Conservation (phyloP, 2,113 vertebrate species). For the Strix aluco region DNA sequence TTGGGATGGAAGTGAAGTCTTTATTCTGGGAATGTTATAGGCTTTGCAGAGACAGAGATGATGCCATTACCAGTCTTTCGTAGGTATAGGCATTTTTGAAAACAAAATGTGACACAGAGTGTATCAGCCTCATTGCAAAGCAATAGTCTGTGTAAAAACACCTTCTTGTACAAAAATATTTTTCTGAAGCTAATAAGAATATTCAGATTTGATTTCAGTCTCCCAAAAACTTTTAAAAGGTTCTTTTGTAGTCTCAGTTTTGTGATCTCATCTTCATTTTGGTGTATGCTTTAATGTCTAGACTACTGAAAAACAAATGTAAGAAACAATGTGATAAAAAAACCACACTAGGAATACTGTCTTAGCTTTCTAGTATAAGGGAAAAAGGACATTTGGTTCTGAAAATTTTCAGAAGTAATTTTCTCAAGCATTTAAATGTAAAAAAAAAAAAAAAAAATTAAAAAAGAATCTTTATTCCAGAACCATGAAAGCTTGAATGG, state of each 20-base stretch:
- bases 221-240: neutral
- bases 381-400: neutral
- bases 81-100: neutral
- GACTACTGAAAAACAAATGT: neutral
- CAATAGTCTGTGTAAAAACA: neutral
- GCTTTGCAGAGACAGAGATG: neutral
- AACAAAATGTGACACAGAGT: neutral
- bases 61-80: neutral
- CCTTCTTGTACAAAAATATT: neutral
- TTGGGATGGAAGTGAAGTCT: neutral
- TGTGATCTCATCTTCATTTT: neutral
- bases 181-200: neutral
- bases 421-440: neutral
- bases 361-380: neutral
- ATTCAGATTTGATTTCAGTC: neutral
- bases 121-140: neutral
- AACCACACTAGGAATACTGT: neutral
- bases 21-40: neutral
- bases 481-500: neutral
- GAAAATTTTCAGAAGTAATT: neutral
- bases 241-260: neutral
- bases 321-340: neutral
- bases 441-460: no score
- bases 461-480: neutral
- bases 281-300: neutral